Evolutionary conservation across 1,140 invertebrate genomes (phyloP).

Genomic region (Pectinophora gossypiella): DNA sequence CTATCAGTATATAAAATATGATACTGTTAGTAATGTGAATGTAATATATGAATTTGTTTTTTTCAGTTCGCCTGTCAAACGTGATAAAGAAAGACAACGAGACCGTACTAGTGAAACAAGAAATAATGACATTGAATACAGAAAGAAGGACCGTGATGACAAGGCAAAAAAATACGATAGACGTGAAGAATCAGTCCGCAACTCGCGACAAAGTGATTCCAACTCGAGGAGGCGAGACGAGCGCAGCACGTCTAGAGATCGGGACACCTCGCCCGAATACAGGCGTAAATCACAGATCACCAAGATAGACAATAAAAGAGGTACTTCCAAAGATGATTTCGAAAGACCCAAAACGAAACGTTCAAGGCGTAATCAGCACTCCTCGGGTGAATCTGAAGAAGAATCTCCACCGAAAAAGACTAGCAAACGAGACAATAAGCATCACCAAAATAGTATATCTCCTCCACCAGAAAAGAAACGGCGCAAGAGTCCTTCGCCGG

Average conservation of each 20-base stretch:
- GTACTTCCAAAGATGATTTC: constrained; percentile 31
- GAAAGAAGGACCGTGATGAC: constrained; percentile 41
- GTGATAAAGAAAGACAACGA: constrained; percentile 41
- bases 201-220: constrained; percentile 19
- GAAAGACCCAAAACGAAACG: constrained; percentile 29
- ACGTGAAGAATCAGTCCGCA: constrained; percentile 13
- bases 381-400: constrained; percentile 32
- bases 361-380: constrained; percentile 27
- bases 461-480: constrained; percentile 52
- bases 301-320: constrained; percentile 49
- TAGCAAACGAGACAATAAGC: constrained; percentile 33
- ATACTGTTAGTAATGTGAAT: too few species aligned
- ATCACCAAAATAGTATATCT: constrained; percentile 34
- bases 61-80: constrained; percentile 57
- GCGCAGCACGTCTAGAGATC: constrained; percentile 29
- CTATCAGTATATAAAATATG: too few species aligned
- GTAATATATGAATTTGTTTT: too few species aligned
- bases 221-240: constrained; percentile 26
- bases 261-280: constrained; percentile 35
- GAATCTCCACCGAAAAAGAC: constrained; percentile 25
- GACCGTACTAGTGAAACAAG: constrained; percentile 32
- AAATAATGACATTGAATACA: constrained; percentile 30
- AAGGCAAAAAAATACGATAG: constrained; percentile 24
- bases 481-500: constrained; percentile 36
- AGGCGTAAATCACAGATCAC: constrained; percentile 45